A percentile compares a stretch with the other conserved stretches of the same genome.
These are phyloP conservation scores for Drosophila ezoana DNA, from an alignment of 2,888 invertebrate species.

Conservation along the genomic window DNA sequence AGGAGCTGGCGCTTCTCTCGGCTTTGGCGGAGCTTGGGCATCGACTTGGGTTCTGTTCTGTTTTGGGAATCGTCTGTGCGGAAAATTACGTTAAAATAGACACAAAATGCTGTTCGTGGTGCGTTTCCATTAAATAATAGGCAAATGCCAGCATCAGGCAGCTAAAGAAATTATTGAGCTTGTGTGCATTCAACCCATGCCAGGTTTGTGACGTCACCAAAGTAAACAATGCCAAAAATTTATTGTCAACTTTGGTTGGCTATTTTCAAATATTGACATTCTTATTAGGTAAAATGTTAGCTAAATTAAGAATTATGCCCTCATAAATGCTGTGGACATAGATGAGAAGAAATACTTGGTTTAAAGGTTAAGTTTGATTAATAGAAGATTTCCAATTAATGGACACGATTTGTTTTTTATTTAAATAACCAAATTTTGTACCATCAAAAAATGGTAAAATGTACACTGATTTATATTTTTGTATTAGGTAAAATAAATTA, in stretches of 20 bases:
- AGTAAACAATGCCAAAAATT: neutral
- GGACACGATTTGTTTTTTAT: too few species aligned
- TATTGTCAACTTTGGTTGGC: neutral
- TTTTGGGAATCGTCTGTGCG: conserved; percentile 63
- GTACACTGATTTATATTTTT: too few species aligned
- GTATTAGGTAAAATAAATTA: too few species aligned
- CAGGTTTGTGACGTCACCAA: neutral
- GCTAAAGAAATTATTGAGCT: conserved; percentile 31
- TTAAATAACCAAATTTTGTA: too few species aligned
- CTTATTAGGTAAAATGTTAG: too few species aligned
- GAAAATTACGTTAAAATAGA: conserved; percentile 80
- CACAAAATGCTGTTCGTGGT: conserved; percentile 72
- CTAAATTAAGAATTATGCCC: too few species aligned
- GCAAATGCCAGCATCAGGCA: conserved; percentile 52
- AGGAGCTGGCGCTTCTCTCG: conserved; percentile 8
- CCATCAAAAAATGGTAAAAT: too few species aligned
- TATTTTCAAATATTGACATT: neutral
- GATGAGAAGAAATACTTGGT: too few species aligned
- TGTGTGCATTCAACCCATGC: neutral
- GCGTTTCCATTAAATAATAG: conserved; percentile 35
- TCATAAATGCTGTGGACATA: too few species aligned
- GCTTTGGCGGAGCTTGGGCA: conserved; percentile 5
- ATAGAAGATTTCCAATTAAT: too few species aligned
- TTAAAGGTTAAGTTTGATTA: too few species aligned
- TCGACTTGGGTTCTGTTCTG: conserved; percentile 18